Base-by-base conservation (phyloP, 2,113 vertebrate genomes). In the Deroptyus accipitrinus region DNA sequence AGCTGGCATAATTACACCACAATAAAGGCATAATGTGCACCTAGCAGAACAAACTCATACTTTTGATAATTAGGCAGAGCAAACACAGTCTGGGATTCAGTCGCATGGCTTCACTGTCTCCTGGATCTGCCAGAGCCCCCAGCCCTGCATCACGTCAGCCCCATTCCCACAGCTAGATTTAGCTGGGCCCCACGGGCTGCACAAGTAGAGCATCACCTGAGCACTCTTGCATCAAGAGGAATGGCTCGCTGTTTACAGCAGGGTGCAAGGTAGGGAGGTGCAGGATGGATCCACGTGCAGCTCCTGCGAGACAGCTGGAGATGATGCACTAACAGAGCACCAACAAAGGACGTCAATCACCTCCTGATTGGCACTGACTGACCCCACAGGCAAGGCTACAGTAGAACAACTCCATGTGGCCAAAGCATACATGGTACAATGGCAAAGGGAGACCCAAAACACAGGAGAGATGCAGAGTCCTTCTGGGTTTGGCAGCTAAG, bases 11-110 rank as follows among this genome's bases (percentile, higher is more conserved):
- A 98, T 98, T 98, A 98, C 98, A 98, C 97, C 42, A 98, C 98
- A 98, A 98, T 98, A 98, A 98, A 98, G 98, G 97, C 98, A 98
- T 98, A 98, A 98, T 98, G 98, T 98, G 98, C 98, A 98, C 97
- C 97, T 98, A 98, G 98, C 98, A 98, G 98, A 98, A 98, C 98
- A 97, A 98, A 98, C 97, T 98, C 98, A 97, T 97, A 98, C 97
- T 98, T 98, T 59, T 98, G 98, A 98, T 98, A 98, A 98, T 98
- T 98, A 98, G 98, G 98, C 98, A 98, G 97, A 98, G 97, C 98
- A 98, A 98, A 98, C 97, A 98, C 95, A 97, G 97, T 98, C 97
- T 97, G 97, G 97, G 97, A 98, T 96, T 97, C 85, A 91, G 95
- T 86, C 82, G 84, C 64, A 80, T 42, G 5, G 91, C 69, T 96